A percentile compares a stretch with the other conserved stretches of the same genome.
Evolutionary conservation across 2,888 invertebrate genomes (phyloP).

Genomic region (Ctenicera cuprea): DNA sequence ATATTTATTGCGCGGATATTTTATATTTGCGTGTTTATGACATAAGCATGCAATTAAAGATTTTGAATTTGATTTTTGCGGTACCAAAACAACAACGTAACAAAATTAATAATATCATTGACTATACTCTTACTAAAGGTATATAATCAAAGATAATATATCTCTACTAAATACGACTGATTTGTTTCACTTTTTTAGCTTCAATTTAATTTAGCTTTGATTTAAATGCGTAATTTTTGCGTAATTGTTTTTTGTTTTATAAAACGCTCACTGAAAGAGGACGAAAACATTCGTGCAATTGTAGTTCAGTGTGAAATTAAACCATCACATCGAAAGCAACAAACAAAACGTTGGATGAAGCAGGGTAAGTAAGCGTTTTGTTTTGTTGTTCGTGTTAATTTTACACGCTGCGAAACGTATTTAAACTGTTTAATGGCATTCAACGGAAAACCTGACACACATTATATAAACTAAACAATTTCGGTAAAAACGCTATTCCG

Average conservation of each 20-base stretch:
- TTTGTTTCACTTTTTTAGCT: constrained; percentile 9
- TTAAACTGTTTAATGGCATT: constrained; percentile 21
- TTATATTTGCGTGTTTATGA: constrained; percentile 7
- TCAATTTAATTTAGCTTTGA: neutral
- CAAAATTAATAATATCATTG: neutral
- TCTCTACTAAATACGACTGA: too few relatives aligned
- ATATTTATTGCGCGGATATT: neutral
- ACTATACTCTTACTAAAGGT: too few relatives aligned
- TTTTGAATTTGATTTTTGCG: neutral
- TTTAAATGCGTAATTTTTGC: neutral
- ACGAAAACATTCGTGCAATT: neutral
- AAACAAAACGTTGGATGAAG: neutral
- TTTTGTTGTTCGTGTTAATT: constrained; percentile 24
- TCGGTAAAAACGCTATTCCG: constrained; percentile 19
- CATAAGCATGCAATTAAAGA: neutral
- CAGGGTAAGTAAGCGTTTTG: constrained; percentile 18
- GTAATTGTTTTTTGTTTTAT: neutral
- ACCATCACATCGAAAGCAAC: neutral
- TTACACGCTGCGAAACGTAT: constrained; percentile 6
- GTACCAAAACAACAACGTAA: neutral
- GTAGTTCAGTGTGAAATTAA: constrained; percentile 18
- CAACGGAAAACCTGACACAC: constrained; percentile 8
- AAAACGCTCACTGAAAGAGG: neutral
- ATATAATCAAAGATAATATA: too few relatives aligned
- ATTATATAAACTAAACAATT: constrained; percentile 30